phyloP scores from a whole-genome alignment of 2,888 invertebrate genomes.

The Mimumesa dahlbomi region DNA sequence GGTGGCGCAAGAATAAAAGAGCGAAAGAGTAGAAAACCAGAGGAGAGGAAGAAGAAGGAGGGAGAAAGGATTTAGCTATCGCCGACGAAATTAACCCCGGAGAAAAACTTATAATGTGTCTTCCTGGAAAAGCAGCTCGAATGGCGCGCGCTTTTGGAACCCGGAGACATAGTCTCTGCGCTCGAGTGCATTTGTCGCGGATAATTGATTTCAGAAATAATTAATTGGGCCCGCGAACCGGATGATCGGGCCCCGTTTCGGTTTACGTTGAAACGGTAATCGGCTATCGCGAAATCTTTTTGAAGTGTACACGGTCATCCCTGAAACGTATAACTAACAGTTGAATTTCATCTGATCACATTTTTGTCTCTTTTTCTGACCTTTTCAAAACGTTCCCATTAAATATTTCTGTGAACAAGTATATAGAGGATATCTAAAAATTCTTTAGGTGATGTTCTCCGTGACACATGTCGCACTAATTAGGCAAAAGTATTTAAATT shows the following conservation, averaged over 20 bases:
- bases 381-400: too few species aligned
- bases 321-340: too few species aligned
- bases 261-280: neutral
- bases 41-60: slow-evolving; percentile 28
- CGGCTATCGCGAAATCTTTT: too few species aligned
- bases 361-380: too few species aligned
- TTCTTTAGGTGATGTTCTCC: too few species aligned
- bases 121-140: slow-evolving; percentile 66
- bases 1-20: slow-evolving; percentile 45
- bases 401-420: too few species aligned
- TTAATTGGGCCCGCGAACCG: slow-evolving; percentile 28
- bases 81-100: slow-evolving; percentile 77
- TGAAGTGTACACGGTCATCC: too few species aligned
- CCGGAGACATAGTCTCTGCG: slow-evolving; percentile 13
- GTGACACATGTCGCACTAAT: too few species aligned
- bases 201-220: slow-evolving; percentile 67
- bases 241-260: neutral
- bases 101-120: slow-evolving; percentile 79
- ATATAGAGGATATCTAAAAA: too few species aligned
- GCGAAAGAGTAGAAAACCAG: slow-evolving; percentile 18
- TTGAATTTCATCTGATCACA: too few species aligned
- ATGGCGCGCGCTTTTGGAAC: slow-evolving; percentile 22
- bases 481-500: too few species aligned
- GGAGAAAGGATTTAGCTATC: slow-evolving; percentile 67
- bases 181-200: slow-evolving; percentile 56